A percentile compares a stretch with the other conserved stretches of the same genome.
phyloP scores from a whole-genome alignment of 2,113 vertebrate species.

The Okapia johnstoni region DNA sequence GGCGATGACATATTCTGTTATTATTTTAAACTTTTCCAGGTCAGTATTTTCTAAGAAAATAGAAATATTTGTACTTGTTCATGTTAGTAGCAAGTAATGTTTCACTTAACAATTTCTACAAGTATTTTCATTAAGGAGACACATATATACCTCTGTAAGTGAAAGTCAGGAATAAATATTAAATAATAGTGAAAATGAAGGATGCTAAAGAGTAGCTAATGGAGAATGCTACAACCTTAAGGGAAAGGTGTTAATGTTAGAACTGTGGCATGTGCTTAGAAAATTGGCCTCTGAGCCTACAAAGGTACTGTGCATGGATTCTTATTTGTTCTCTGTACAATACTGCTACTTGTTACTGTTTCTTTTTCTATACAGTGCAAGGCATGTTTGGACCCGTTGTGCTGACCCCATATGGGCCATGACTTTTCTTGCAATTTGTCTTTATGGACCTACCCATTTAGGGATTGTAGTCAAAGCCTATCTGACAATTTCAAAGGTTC shows the following conservation, averaged over 20 bases:
- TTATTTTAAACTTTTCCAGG: slow-evolving; percentile 96
- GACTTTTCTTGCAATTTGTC: neutral
- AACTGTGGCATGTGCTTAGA: neutral
- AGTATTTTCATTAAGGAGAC: neutral
- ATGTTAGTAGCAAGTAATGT: neutral
- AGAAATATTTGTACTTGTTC: neutral
- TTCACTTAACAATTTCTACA: neutral
- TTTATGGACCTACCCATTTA: neutral
- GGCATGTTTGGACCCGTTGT: neutral
- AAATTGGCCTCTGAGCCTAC: neutral
- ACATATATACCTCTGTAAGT: neutral
- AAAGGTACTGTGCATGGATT: neutral
- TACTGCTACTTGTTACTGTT: neutral
- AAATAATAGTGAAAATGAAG: neutral
- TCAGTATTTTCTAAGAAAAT: slow-evolving; percentile 76
- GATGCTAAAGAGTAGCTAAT: neutral
- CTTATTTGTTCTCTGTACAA: neutral
- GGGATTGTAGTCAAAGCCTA: neutral
- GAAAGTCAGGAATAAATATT: neutral
- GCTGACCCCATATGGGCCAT: neutral
- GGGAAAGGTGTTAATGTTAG: neutral
- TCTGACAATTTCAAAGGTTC: neutral
- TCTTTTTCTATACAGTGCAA: neutral
- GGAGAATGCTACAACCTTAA: neutral
- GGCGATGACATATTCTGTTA: slow-evolving; percentile 95